Evolutionary conservation across 2,113 vertebrate species (phyloP).

Genomic region (Laticauda laticaudata): DNA sequence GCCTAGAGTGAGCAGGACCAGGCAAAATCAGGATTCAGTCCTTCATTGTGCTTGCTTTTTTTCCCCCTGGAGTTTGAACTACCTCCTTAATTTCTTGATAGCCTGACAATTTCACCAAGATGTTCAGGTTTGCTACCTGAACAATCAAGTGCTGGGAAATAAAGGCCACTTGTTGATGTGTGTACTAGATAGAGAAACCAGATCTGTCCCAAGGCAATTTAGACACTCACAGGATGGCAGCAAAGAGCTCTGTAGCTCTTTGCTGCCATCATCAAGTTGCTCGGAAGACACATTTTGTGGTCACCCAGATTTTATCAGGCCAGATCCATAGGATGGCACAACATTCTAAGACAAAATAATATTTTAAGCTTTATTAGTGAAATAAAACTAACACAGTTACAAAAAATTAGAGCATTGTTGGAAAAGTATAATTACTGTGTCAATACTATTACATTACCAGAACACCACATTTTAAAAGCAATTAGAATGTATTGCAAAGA

Average conservation of each 20-base stretch:
- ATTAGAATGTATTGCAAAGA: neutral
- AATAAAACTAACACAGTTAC: neutral
- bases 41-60: neutral
- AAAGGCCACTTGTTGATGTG: neutral
- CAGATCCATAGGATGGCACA: neutral
- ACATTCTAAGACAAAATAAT: neutral
- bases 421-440: neutral
- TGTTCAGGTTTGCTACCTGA: too few relatives aligned
- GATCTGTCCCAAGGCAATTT: neutral
- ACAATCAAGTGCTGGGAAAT: neutral
- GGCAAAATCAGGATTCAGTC: neutral
- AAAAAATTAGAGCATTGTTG: neutral
- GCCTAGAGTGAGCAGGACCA: neutral
- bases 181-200: neutral
- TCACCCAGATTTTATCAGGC: neutral
- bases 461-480: neutral
- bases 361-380: neutral
- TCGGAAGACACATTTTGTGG: neutral
- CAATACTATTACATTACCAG: neutral
- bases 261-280: neutral
- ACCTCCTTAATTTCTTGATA: neutral
- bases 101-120: neutral
- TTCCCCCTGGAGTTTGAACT: neutral
- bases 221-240: neutral
- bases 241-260: neutral